These are phyloP conservation scores for Arrhopalites spinosus DNA, from an alignment of 2,888 invertebrate genomes.

Conservation along the genomic window DNA sequence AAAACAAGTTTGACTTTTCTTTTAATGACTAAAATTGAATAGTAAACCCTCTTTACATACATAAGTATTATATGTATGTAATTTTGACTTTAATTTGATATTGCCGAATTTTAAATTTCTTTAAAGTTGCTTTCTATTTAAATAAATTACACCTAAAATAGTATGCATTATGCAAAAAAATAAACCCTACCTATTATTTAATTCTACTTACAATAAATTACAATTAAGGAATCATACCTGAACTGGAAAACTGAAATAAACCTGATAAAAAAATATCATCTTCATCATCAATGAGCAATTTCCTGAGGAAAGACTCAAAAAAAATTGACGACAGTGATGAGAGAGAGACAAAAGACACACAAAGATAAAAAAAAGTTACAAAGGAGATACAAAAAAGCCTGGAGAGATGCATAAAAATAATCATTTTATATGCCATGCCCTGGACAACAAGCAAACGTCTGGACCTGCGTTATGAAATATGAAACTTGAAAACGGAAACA, in stretches of 20 bases:
- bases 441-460: neutral
- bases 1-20: neutral
- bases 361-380: neutral
- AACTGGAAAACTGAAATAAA: neutral
- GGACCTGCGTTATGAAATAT: neutral
- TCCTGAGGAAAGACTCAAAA: neutral
- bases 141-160: too few relatives aligned
- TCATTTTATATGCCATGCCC: too few relatives aligned
- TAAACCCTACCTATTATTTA: neutral
- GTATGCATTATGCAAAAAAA: too few relatives aligned
- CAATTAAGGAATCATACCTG: slow-evolving; percentile 28
- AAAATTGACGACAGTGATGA: neutral
- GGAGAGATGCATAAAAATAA: neutral
- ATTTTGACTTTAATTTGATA: too few relatives aligned
- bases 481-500: neutral
- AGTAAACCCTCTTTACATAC: too few relatives aligned
- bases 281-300: neutral
- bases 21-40: too few relatives aligned
- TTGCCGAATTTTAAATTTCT: too few relatives aligned
- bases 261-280: neutral
- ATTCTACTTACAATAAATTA: neutral
- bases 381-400: neutral
- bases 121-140: too few relatives aligned
- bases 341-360: neutral
- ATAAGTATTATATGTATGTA: too few relatives aligned